These are phyloP conservation scores for Larimichthys polyactis DNA, from an alignment of 2,113 vertebrate genomes.

Conservation along the genomic window DNA sequence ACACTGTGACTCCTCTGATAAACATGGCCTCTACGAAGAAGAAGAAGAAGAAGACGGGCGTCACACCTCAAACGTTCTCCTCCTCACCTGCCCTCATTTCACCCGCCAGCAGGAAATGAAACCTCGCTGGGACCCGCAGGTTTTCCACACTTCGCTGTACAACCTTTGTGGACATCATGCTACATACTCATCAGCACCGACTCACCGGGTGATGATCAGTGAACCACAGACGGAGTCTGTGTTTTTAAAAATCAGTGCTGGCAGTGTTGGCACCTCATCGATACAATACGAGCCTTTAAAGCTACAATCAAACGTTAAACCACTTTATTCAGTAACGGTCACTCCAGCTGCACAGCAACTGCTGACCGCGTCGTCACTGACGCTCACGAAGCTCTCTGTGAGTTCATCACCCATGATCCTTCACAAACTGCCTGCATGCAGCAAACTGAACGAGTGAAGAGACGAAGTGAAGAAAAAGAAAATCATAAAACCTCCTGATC, in stretches of 20 bases:
- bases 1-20: neutral
- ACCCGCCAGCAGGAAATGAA: constrained; percentile 75
- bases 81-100: constrained; percentile 36
- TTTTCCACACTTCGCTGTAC: neutral
- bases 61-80: neutral
- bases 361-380: neutral
- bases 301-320: neutral
- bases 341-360: constrained; percentile 18
- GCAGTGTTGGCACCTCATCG: constrained; percentile 42
- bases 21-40: neutral
- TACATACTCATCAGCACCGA: neutral
- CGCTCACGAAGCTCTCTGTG: neutral
- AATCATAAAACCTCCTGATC: constrained; percentile 3
- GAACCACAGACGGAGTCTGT: neutral
- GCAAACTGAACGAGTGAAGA: constrained; percentile 9
- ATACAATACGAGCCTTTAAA: neutral
- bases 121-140: neutral
- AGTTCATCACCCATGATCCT: constrained; percentile 25
- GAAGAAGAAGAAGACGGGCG: neutral
- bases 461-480: neutral
- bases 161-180: neutral
- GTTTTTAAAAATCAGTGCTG: constrained; percentile 32
- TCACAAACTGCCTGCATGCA: constrained; percentile 7
- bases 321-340: neutral
- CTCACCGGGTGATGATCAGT: neutral